phyloP scores from a whole-genome alignment of 2,113 vertebrate species.

The Stegastes partitus region DNA sequence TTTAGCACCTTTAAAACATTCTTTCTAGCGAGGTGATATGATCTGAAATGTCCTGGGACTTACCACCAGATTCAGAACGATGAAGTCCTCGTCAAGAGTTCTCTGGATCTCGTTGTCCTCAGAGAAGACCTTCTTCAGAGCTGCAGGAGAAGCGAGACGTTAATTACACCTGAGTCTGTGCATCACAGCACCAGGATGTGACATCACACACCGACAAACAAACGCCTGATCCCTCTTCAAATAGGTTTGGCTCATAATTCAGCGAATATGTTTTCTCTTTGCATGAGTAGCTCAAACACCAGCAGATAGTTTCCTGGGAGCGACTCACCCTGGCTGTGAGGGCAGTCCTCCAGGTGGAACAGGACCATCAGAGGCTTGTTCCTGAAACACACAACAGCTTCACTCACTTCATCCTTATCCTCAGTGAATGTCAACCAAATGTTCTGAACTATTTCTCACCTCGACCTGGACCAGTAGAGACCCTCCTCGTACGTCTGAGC shows the following conservation, averaged over 20 bases:
- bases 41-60: slow-evolving; percentile 59
- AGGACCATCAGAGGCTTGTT: slow-evolving; percentile 96
- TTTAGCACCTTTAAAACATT: neutral
- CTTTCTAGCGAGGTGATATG: too few species aligned
- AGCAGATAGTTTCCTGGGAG: neutral
- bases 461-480: slow-evolving; percentile 88
- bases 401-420: neutral
- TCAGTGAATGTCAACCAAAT: accelerated
- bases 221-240: slow-evolving; percentile 9
- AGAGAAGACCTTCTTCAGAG: slow-evolving; percentile 91
- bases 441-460: slow-evolving; percentile 76
- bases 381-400: slow-evolving; percentile 77
- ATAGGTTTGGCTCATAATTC: slow-evolving; percentile 7
- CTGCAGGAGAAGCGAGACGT: slow-evolving; percentile 74
- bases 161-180: neutral
- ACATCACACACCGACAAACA: slow-evolving; percentile 30
- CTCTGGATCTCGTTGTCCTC: slow-evolving; percentile 91
- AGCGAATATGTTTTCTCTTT: neutral
- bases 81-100: slow-evolving; percentile 89
- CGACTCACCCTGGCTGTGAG: slow-evolving; percentile 90
- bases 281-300: neutral
- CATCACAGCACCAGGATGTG: slow-evolving; percentile 21
- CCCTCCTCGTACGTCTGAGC: slow-evolving; percentile 96
- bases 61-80: slow-evolving; percentile 94
- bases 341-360: slow-evolving; percentile 94